A percentile compares a stretch with the other conserved stretches of the same genome.
Evolutionary conservation across 2,888 invertebrate species (phyloP).

Genomic region (Venustoraphidia nigricollis): DNA sequence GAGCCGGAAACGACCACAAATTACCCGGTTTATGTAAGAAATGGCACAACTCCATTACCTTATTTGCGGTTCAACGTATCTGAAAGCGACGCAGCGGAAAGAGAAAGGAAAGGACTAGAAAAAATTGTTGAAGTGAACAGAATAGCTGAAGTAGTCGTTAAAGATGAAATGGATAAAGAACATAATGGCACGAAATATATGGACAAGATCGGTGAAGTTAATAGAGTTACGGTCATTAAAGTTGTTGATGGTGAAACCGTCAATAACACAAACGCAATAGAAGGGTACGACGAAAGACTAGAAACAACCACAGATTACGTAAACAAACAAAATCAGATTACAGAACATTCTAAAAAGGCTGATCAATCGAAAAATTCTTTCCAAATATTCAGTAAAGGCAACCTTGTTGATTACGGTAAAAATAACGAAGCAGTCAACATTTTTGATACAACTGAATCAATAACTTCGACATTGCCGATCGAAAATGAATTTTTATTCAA

Average conservation of each 20-base stretch:
- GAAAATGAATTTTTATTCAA: constrained; percentile 7
- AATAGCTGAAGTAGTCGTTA: constrained; percentile 50
- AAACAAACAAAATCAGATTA: too few relatives aligned
- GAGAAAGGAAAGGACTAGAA: constrained; percentile 30
- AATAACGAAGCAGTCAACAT: too few relatives aligned
- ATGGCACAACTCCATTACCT: constrained; percentile 10
- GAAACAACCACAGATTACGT: too few relatives aligned
- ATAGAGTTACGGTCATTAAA: constrained; percentile 50
- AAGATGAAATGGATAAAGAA: constrained; percentile 40
- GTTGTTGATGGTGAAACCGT: constrained; percentile 41
- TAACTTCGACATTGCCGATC: background rate
- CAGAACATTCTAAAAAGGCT: too few relatives aligned
- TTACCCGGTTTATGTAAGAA: constrained; percentile 19
- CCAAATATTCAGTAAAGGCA: too few relatives aligned
- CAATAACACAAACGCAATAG: background rate
- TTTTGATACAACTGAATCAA: too few relatives aligned
- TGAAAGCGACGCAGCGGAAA: constrained; percentile 24
- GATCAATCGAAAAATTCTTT: too few relatives aligned
- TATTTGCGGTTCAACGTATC: constrained; percentile 9
- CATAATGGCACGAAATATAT: constrained; percentile 36
- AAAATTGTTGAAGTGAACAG: constrained; percentile 53
- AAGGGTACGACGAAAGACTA: background rate
- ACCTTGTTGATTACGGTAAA: too few relatives aligned
- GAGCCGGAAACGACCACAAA: constrained; percentile 18
- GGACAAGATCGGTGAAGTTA: constrained; percentile 54